Percentiles rank a stretch among this genome's conserved stretches.
Conservation (phyloP, 2,888 invertebrate genomes). For the Xylota segnis region DNA sequence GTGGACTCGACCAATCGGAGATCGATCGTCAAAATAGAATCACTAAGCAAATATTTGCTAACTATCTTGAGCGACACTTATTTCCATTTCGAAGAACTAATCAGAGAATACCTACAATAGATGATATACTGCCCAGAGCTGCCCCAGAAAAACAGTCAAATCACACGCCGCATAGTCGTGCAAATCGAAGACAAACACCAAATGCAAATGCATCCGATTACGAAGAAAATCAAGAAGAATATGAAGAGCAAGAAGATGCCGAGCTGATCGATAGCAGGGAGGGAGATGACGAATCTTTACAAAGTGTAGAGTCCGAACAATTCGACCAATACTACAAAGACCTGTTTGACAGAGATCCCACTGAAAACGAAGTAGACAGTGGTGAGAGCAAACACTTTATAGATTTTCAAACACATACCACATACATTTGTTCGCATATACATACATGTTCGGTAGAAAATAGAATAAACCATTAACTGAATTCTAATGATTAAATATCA, state of each 20-base stretch:
- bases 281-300: constrained; percentile 86
- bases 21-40: constrained; percentile 91
- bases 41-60: constrained; percentile 91
- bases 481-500: constrained; percentile 9
- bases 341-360: constrained; percentile 83
- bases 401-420: no score
- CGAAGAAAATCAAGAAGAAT: constrained; percentile 79
- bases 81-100: constrained; percentile 86
- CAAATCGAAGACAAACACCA: constrained; percentile 61
- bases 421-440: not conserved
- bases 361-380: constrained; percentile 83
- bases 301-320: constrained; percentile 90
- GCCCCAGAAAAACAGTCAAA: not conserved
- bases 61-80: constrained; percentile 89
- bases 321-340: constrained; percentile 87
- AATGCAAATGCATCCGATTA: constrained; percentile 35
- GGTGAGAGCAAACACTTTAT: constrained; percentile 79
- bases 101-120: constrained; percentile 86
- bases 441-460: not conserved
- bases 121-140: constrained; percentile 87
- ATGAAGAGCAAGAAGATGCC: constrained; percentile 79
- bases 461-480: not conserved
- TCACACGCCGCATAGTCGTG: constrained; percentile 1
- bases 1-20: constrained; percentile 85
- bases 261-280: constrained; percentile 79